phyloP scores from a whole-genome alignment of 2,888 invertebrate species.

The Laspeyria flexula region DNA sequence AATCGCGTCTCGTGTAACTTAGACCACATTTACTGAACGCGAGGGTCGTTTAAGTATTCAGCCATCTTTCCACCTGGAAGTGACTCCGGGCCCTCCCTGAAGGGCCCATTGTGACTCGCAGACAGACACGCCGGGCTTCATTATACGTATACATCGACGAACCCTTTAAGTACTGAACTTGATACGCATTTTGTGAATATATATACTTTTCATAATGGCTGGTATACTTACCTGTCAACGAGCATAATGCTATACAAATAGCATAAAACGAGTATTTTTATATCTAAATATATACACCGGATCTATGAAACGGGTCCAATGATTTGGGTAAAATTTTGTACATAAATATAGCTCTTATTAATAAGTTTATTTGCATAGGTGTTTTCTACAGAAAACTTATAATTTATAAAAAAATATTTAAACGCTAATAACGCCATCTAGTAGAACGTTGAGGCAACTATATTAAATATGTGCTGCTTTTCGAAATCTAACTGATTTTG shows the following conservation, averaged over 20 bases:
- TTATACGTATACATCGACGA: slow-evolving; percentile 53
- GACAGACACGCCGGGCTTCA: slow-evolving; percentile 64
- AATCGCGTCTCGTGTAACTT: slow-evolving; percentile 24
- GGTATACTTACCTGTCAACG: background rate
- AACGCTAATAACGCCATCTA: no score
- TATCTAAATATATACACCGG: no score
- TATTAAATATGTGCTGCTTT: no score
- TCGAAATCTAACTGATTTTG: no score
- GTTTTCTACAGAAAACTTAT: no score
- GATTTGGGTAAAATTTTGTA: no score
- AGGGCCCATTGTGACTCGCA: slow-evolving; percentile 72
- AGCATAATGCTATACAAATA: background rate
- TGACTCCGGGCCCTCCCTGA: slow-evolving; percentile 67
- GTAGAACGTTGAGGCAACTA: no score
- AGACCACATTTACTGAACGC: slow-evolving; percentile 40
- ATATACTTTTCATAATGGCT: slow-evolving; percentile 46
- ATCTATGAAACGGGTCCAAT: no score
- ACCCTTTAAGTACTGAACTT: slow-evolving; percentile 72
- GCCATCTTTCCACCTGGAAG: slow-evolving; percentile 74
- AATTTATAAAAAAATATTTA: no score
- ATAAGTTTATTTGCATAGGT: no score
- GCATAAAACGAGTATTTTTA: no score
- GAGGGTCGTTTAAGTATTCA: slow-evolving; percentile 75
- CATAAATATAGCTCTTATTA: no score
- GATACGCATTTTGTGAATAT: slow-evolving; percentile 67